Percentiles rank a stretch among this genome's conserved stretches.
Evolutionary conservation across 1,140 invertebrate genomes (phyloP).

Genomic region (Bombus affinis): DNA sequence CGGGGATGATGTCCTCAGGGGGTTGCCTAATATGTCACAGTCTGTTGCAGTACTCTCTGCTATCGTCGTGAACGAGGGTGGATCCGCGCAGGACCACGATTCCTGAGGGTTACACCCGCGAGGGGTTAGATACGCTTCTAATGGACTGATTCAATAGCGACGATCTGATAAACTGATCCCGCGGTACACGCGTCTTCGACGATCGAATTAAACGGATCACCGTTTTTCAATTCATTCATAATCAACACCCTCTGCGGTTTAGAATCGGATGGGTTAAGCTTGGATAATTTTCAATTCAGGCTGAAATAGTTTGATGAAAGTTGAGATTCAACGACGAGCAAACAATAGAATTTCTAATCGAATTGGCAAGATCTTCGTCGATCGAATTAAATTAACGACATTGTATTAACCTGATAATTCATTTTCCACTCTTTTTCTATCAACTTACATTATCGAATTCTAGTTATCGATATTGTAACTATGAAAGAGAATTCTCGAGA

Average conservation of each 20-base stretch:
- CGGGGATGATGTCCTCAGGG: conserved; percentile 75
- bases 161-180: conserved; percentile 79
- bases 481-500: too few species aligned
- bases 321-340: background rate
- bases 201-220: conserved; percentile 62
- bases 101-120: conserved; percentile 54
- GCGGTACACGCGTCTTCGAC: conserved; percentile 29
- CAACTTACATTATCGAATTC: too few species aligned
- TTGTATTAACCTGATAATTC: too few species aligned
- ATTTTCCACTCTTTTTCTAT: too few species aligned
- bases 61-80: conserved; percentile 55
- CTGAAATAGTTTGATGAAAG: background rate
- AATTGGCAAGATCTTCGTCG: background rate
- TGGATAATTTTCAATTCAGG: background rate
- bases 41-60: conserved; percentile 80
- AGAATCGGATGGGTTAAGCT: fast-evolving
- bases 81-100: conserved; percentile 7
- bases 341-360: too few species aligned
- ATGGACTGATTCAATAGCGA: conserved; percentile 81
- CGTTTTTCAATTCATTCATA: conserved; percentile 40
- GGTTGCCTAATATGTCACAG: conserved; percentile 82
- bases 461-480: too few species aligned
- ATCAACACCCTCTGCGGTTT: background rate
- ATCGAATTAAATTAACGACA: too few species aligned
- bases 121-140: conserved; percentile 72